phyloP scores from a whole-genome alignment of 2,888 invertebrate genomes.

The Homarus gammarus region DNA sequence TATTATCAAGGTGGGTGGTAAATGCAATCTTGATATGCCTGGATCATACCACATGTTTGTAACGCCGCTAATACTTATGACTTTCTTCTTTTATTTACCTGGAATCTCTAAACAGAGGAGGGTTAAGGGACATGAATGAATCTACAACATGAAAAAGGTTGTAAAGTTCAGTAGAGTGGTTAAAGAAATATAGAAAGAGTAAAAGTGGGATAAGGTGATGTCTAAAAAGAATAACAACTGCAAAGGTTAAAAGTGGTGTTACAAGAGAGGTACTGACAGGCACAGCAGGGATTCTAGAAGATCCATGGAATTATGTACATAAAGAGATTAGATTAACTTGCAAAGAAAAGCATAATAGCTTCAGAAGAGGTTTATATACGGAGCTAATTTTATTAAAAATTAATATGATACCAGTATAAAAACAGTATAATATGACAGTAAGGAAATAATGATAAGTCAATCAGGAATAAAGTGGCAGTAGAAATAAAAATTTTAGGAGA shows the following conservation, averaged over 20 bases:
- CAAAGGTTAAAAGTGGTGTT: conserved; percentile 3
- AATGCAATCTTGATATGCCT: conserved; percentile 73
- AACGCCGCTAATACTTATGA: conserved; percentile 69
- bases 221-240: background rate
- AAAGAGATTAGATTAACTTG: background rate
- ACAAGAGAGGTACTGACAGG: conserved; percentile 27
- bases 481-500: background rate
- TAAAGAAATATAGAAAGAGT: conserved; percentile 5
- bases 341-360: background rate
- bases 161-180: background rate
- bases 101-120: conserved; percentile 64
- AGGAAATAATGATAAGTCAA: background rate
- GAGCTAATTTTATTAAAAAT: background rate
- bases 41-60: conserved; percentile 73
- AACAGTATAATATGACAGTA: conserved; percentile 5
- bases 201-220: conserved; percentile 11
- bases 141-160: conserved; percentile 59
- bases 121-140: conserved; percentile 65
- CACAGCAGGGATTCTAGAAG: conserved; percentile 15
- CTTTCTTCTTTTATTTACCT: conserved; percentile 61
- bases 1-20: conserved; percentile 54
- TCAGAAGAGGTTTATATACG: background rate
- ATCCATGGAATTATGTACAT: conserved; percentile 58
- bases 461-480: conserved; percentile 6
- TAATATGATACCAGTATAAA: conserved; percentile 1